A percentile compares a stretch with the other conserved stretches of the same genome.
These are phyloP conservation scores for Malurus alboscapulatus DNA, from an alignment of 2,113 vertebrate species.

Conservation along the genomic window DNA sequence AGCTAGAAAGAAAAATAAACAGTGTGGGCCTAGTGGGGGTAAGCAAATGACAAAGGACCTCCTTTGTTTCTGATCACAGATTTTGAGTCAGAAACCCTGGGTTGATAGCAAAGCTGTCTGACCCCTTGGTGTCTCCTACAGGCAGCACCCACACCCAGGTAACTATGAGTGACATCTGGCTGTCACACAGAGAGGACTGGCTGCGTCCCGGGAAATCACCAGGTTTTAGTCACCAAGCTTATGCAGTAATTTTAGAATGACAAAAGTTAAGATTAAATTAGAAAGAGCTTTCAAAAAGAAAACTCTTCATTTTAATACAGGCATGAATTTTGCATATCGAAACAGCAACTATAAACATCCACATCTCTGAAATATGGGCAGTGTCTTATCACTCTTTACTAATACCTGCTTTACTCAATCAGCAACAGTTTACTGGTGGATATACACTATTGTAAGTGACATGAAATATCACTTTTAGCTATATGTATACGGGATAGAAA, in stretches of 20 bases:
- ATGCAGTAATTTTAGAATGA: background rate
- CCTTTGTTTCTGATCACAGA: background rate
- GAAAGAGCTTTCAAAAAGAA: conserved; percentile 17
- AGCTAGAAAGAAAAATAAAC: background rate
- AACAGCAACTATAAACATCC: conserved; percentile 46
- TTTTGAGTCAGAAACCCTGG: background rate
- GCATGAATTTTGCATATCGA: conserved; percentile 34
- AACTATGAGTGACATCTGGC: background rate
- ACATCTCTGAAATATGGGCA: conserved; percentile 20
- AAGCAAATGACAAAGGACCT: background rate
- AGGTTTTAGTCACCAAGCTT: conserved; percentile 14
- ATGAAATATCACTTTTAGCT: conserved; percentile 50
- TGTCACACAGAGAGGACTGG: background rate
- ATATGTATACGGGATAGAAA: conserved; percentile 54
- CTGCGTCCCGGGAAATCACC: background rate
- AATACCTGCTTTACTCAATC: conserved; percentile 39
- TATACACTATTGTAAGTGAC: conserved; percentile 20
- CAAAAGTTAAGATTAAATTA: background rate
- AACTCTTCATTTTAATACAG: conserved; percentile 11
- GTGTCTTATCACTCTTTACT: conserved; percentile 9
- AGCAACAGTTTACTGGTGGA: conserved; percentile 17
- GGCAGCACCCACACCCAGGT: background rate
- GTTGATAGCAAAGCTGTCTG: background rate
- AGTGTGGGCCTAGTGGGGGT: background rate
- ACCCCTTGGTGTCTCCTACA: background rate